phyloP scores from a whole-genome alignment of 2,888 invertebrate genomes.

The Diplolepis rosae region DNA sequence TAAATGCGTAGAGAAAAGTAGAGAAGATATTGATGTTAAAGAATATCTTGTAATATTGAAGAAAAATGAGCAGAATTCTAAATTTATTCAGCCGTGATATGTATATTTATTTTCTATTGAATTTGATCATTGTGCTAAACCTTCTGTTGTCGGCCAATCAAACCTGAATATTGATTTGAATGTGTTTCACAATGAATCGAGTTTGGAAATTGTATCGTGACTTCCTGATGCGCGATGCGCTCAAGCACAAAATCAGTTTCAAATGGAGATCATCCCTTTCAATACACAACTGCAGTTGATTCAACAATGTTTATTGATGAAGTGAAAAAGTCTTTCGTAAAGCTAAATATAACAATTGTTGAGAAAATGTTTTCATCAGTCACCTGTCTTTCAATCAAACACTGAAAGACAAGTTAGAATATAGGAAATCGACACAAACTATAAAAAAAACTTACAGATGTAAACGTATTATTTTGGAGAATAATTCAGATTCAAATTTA shows the following conservation, averaged over 20 bases:
- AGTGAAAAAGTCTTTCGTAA: too few species aligned
- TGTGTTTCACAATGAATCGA: conserved; percentile 6
- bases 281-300: background rate
- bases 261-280: background rate
- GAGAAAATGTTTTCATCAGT: too few species aligned
- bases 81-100: background rate
- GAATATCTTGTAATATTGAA: background rate
- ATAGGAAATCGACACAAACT: too few species aligned
- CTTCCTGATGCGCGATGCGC: background rate
- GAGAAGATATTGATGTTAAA: background rate
- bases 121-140: background rate
- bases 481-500: too few species aligned
- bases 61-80: background rate
- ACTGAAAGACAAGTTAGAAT: too few species aligned
- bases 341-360: too few species aligned
- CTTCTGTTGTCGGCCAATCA: conserved; percentile 3
- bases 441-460: too few species aligned
- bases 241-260: conserved; percentile 21
- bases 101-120: background rate
- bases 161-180: conserved; percentile 13
- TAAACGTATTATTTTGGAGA: too few species aligned
- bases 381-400: too few species aligned
- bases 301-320: background rate
- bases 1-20: background rate
- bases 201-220: conserved; percentile 22